A percentile compares a stretch with the other conserved stretches of the same genome.
These are phyloP conservation scores for Caenorhabditis inopinata DNA, from an alignment of 1,140 invertebrate genomes.

Conservation along the genomic window DNA sequence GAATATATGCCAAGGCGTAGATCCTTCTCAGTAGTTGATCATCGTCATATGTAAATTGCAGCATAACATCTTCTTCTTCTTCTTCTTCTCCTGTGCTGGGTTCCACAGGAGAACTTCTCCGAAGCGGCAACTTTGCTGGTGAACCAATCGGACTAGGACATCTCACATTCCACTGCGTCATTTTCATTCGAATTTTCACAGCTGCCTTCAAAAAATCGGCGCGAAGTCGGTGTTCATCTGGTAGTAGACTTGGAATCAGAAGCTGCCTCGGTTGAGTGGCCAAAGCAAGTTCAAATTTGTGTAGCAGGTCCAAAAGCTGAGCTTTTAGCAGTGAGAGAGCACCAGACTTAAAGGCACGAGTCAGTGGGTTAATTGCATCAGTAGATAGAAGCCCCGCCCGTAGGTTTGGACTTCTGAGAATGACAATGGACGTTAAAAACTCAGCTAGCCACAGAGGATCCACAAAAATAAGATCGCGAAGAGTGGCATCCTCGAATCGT, in stretches of 20 bases:
- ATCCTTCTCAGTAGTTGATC: conserved; percentile 65
- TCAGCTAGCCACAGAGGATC: conserved; percentile 98
- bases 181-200: conserved; percentile 59
- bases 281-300: conserved; percentile 95
- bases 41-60: conserved; percentile 33
- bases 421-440: conserved; percentile 89
- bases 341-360: neutral
- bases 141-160: neutral
- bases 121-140: neutral
- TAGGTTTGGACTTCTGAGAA: conserved; percentile 67
- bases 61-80: conserved; percentile 20
- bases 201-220: conserved; percentile 69
- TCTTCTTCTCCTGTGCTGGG: neutral
- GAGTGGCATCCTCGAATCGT: conserved; percentile 92
- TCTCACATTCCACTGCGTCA: conserved; percentile 23
- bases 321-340: conserved; percentile 71
- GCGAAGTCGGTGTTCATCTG: conserved; percentile 76
- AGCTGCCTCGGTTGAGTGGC: conserved; percentile 91
- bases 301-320: conserved; percentile 85
- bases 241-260: conserved; percentile 86
- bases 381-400: conserved; percentile 16
- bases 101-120: neutral
- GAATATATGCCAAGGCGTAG: conserved; percentile 85
- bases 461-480: conserved; percentile 90
- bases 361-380: neutral